Percentiles rank a stretch among this genome's conserved stretches.
phyloP scores from a whole-genome alignment of 2,888 invertebrate species.

The Lasius platythorax region DNA sequence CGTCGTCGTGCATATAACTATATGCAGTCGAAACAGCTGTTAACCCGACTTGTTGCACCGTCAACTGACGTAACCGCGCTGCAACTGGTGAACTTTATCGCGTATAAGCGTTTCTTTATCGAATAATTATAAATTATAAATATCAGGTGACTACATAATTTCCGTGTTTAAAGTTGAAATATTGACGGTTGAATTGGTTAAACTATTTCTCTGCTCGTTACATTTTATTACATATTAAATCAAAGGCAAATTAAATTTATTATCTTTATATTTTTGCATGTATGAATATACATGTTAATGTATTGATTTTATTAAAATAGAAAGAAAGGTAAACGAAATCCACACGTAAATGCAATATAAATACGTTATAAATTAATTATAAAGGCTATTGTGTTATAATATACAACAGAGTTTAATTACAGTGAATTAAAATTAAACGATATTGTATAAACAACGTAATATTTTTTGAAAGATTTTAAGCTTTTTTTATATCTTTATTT shows the following conservation, averaged over 20 bases:
- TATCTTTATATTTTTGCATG: not conserved
- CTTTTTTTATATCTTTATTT: not conserved
- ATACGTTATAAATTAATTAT: conserved; percentile 19
- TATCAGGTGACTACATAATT: not conserved
- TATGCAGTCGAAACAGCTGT: conserved; percentile 79
- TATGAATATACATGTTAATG: not conserved
- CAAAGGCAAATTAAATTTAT: not conserved
- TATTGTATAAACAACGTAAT: not conserved
- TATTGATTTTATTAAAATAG: conserved; percentile 27
- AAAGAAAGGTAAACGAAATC: not conserved
- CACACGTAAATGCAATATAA: not conserved
- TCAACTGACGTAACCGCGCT: conserved; percentile 69
- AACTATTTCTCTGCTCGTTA: not conserved
- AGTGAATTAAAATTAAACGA: not conserved
- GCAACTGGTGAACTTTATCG: conserved; percentile 46
- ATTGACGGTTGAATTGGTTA: not conserved
- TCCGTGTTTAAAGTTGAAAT: not conserved
- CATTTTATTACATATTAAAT: not conserved
- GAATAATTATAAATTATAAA: not conserved
- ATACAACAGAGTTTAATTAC: not conserved
- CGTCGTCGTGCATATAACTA: conserved; percentile 63
- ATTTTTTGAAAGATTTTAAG: not conserved
- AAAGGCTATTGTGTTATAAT: not conserved
- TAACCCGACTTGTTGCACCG: conserved; percentile 82
- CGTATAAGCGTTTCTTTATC: conserved; percentile 13